Evolutionary conservation across 2,888 invertebrate genomes (phyloP).

Genomic region (Caenorhabditis imperialis): DNA sequence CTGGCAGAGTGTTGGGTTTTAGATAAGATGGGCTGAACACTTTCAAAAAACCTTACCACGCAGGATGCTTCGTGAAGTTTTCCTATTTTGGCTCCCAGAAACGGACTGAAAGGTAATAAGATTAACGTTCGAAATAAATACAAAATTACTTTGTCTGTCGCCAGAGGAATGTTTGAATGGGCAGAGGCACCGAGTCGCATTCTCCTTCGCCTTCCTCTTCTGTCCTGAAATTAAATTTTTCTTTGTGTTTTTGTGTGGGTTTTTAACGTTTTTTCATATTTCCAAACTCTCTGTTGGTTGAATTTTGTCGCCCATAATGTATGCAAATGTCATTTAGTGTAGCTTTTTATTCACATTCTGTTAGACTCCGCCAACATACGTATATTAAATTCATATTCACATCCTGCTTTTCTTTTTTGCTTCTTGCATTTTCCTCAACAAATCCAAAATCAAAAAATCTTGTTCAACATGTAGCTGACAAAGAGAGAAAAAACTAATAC

Average conservation of each 20-base stretch:
- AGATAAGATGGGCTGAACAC: slow-evolving; percentile 1
- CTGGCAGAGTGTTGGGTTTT: background rate
- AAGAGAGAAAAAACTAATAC: slow-evolving; percentile 1
- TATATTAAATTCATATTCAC: slow-evolving; percentile 34
- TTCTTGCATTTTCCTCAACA: background rate
- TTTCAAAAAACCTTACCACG: slow-evolving; percentile 85
- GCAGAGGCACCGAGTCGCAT: slow-evolving; percentile 89
- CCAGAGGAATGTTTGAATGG: slow-evolving; percentile 97
- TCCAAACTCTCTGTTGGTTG: background rate
- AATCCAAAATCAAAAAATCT: background rate
- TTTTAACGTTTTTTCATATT: background rate
- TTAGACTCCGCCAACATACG: slow-evolving; percentile 8
- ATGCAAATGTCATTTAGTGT: slow-evolving; percentile 19
- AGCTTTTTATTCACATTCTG: too few relatives aligned
- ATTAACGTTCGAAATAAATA: slow-evolving; percentile 3
- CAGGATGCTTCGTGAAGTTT: slow-evolving; percentile 97
- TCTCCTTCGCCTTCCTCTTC: slow-evolving; percentile 79
- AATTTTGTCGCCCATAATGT: slow-evolving; percentile 7
- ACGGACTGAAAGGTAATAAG: slow-evolving; percentile 85
- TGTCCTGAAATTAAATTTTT: slow-evolving; percentile 50
- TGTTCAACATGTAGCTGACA: background rate
- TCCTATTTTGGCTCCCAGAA: slow-evolving; percentile 93
- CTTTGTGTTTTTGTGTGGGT: background rate
- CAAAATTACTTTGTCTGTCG: slow-evolving; percentile 86
- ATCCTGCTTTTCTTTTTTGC: background rate